phyloP scores from a whole-genome alignment of 2,888 invertebrate species.

The Parelbella ahira region DNA sequence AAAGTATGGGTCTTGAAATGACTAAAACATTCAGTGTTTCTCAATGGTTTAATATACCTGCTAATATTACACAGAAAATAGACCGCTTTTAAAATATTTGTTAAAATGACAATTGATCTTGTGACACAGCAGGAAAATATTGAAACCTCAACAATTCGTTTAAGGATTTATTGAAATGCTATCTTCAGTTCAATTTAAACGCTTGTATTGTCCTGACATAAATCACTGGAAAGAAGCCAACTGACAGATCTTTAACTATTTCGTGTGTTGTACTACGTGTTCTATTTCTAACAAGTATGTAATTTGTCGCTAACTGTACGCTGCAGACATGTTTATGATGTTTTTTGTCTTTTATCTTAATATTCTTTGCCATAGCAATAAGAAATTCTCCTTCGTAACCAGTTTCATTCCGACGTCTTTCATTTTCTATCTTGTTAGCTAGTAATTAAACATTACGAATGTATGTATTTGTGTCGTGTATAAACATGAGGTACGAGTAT shows the following conservation, averaged over 20 bases:
- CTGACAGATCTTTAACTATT: conserved; percentile 23
- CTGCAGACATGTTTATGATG: conserved; percentile 1
- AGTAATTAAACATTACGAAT: too few species aligned
- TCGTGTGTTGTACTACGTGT: conserved; percentile 9
- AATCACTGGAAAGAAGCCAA: conserved; percentile 16
- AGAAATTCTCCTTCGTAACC: background rate
- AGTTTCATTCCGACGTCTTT: background rate
- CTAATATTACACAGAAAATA: too few species aligned
- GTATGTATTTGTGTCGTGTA: too few species aligned
- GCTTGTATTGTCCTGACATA: conserved; percentile 15
- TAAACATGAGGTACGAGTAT: too few species aligned
- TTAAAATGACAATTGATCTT: too few species aligned
- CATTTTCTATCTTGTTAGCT: background rate
- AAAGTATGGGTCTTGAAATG: too few species aligned
- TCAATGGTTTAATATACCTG: too few species aligned
- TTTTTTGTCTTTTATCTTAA: background rate
- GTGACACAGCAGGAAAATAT: conserved; percentile 5
- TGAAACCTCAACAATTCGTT: conserved; percentile 2
- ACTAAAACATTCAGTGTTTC: too few species aligned
- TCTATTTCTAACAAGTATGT: background rate
- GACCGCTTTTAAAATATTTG: too few species aligned
- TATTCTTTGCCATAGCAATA: background rate
- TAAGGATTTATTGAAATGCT: conserved; percentile 17
- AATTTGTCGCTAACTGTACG: conserved; percentile 5
- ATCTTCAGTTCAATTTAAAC: conserved; percentile 17